Conservation (phyloP, 2,113 vertebrate genomes). For the Sula dactylatra region DNA sequence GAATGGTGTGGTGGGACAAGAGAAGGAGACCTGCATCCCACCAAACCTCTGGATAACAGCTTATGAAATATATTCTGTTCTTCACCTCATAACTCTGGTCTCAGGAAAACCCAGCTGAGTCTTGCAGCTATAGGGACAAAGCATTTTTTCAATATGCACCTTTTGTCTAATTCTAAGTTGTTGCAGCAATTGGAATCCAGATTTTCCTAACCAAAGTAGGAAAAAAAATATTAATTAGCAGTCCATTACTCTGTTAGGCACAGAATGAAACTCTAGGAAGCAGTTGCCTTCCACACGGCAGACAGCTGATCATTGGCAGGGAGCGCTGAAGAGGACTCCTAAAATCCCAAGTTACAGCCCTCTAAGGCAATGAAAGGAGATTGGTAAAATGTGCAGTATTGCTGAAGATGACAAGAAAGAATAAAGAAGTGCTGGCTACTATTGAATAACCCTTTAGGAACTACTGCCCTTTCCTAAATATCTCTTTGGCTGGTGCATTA, state of each 20-base stretch:
- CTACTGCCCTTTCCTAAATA: neutral
- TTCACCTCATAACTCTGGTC: neutral
- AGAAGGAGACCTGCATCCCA: neutral
- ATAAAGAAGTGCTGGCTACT: neutral
- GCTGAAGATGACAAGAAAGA: neutral
- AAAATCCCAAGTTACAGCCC: neutral
- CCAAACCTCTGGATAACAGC: neutral
- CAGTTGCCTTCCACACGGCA: neutral
- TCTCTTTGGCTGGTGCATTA: neutral
- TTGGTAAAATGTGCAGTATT: neutral
- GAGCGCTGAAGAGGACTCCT: rapidly evolving
- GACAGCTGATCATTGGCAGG: neutral
- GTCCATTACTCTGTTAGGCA: neutral
- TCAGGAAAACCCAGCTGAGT: neutral
- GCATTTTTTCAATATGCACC: neutral
- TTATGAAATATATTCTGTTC: neutral
- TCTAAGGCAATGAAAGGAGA: neutral
- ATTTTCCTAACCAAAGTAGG: neutral
- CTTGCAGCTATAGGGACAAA: neutral
- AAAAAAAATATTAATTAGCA: neutral
- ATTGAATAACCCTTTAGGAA: neutral
- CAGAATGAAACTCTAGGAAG: neutral
- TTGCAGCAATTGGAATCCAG: neutral
- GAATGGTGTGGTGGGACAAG: neutral
- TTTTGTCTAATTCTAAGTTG: neutral